Base-by-base conservation (phyloP, 1,140 invertebrate species). In the Trichomalopsis sarcophagae region DNA sequence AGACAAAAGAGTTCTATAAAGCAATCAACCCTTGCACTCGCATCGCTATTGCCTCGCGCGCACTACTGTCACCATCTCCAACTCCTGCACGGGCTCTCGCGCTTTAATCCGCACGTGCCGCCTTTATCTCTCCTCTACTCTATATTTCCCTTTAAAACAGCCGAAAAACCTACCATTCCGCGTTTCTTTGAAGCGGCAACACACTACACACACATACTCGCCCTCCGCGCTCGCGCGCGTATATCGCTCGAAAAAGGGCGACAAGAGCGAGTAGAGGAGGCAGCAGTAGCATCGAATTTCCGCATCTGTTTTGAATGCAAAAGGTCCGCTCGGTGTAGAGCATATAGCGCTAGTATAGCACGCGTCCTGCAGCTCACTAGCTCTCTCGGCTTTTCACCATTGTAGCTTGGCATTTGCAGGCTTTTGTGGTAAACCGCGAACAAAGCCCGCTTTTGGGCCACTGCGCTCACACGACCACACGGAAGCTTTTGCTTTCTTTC, bases 401-500 rank as follows among this genome's bases (percentile, higher is more conserved):
- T 89, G 89, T 87, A 87, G 89, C 81, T 89, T 87, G 91, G 90
- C 91, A 91, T 91, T 92, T 90, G 88, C 90, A 92, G 91, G 90
- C 91, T 87, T 91, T 92, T 92, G 91, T 92, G 90, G 90, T 89
- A 89, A 91, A 91, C 90, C 90, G 87, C 89, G 89, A 89, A 91
- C 91, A 92, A 91, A 86, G 66, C 69, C 17, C 30, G 78, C 50
- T 80, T 81, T 81, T 55, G 47, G 47, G n/a, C n/a, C 69, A 33
- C 17, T 17, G n/a, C 69, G 27, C 69, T 13, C 14, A 27, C 17
- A 66, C 11, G 62, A 14, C 79, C 79, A 71, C 66, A 81, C 79
- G 23, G 10, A 81, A 68, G 14, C 79, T 44, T n/a, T 68, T 13
- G 33, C 71, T 73, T 17, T 75, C 17, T 55, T 62, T 62, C 55